Evolutionary conservation across 2,797 vertebrate species (phyloP).

Genomic region (Pangasius larnaudii): DNA sequence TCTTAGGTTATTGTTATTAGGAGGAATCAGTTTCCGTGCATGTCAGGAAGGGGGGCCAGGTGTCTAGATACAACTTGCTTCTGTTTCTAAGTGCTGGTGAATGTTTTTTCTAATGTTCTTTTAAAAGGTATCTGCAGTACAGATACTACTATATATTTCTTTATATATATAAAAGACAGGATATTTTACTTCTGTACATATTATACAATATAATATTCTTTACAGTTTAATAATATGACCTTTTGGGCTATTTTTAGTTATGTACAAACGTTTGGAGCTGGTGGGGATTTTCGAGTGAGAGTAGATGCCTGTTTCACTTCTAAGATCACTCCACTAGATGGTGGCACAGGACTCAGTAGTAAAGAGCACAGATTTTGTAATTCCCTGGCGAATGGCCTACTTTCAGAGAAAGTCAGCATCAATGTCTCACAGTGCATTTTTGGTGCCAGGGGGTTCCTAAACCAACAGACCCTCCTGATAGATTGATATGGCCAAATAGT

Average conservation of each 20-base stretch:
- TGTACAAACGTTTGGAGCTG: background rate
- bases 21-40: background rate
- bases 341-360: slow-evolving; percentile 51
- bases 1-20: background rate
- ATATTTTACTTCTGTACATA: background rate
- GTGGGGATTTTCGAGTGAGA: background rate
- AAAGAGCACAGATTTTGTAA: slow-evolving; percentile 60
- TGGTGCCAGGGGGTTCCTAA: slow-evolving; percentile 53
- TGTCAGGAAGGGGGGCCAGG: background rate
- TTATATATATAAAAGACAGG: background rate
- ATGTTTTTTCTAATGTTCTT: background rate
- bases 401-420: slow-evolving; percentile 64
- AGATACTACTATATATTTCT: background rate
- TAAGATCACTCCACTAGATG: slow-evolving; percentile 68
- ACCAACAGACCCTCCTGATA: slow-evolving; percentile 57
- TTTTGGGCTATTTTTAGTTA: background rate
- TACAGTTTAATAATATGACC: background rate
- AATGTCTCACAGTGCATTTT: slow-evolving; percentile 60
- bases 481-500: slow-evolving; percentile 49
- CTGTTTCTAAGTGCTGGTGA: background rate
- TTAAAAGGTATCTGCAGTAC: background rate
- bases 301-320: slow-evolving; percentile 2
- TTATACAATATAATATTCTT: no score
- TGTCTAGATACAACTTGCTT: background rate
- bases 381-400: slow-evolving; percentile 71